Conservation (phyloP, 2,113 vertebrate genomes). For the Zingel zingel region DNA sequence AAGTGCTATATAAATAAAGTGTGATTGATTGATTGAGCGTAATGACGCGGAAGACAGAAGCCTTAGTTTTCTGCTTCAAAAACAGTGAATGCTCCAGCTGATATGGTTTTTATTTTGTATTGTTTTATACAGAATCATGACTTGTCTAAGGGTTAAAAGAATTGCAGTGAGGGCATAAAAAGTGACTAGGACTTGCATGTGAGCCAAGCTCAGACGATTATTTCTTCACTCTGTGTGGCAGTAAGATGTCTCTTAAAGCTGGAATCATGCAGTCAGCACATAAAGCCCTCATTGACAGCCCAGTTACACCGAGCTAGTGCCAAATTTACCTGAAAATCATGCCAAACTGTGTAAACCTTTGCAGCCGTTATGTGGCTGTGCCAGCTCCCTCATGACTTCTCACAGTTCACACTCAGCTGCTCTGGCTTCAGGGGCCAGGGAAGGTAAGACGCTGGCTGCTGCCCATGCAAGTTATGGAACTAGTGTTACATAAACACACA, state of each 20-base stretch:
- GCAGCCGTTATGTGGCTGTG: conserved; percentile 50
- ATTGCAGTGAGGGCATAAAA: not conserved
- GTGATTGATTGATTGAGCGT: no score
- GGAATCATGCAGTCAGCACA: conserved; percentile 4
- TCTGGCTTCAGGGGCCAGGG: no score
- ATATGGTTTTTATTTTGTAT: no score
- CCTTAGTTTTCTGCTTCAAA: no score
- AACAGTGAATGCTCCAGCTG: no score
- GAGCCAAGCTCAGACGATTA: not conserved
- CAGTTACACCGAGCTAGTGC: not conserved
- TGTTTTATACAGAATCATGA: no score
- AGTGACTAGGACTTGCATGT: not conserved
- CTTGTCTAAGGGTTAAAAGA: no score
- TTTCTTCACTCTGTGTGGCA: not conserved
- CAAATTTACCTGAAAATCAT: conserved; percentile 58
- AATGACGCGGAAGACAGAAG: no score
- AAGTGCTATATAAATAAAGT: no score
- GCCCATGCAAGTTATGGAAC: conserved; percentile 23
- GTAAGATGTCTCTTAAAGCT: not conserved
- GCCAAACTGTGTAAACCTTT: conserved; percentile 53
- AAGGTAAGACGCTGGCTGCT: not conserved
- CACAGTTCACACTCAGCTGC: conserved; percentile 21
- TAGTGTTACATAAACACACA: conserved; percentile 21
- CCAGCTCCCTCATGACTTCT: conserved; percentile 63
- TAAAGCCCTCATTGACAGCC: conserved; percentile 10